phyloP scores from a whole-genome alignment of 2,113 vertebrate genomes.

The Cnemophilus loriae region DNA sequence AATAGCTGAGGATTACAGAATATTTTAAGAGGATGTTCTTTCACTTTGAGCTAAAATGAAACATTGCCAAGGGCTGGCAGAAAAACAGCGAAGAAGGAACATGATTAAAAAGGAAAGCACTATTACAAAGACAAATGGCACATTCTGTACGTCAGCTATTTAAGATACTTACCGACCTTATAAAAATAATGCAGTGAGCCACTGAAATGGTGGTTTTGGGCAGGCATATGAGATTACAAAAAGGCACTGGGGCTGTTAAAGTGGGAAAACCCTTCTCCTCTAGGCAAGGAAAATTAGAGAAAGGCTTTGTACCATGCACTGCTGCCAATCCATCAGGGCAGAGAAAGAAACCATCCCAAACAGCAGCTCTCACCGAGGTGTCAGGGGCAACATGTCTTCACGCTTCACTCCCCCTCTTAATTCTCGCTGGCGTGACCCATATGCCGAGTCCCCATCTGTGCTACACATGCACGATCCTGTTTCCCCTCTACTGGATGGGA shows the following conservation, averaged over 20 bases:
- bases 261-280: not conserved
- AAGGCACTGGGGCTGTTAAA: not conserved
- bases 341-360: not conserved
- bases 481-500: rapidly evolving
- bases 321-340: not conserved
- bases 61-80: conserved; percentile 38
- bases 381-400: not conserved
- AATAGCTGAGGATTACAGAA: conserved; percentile 60
- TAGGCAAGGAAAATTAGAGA: not conserved
- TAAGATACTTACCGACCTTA: not conserved
- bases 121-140: conserved; percentile 49
- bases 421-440: not conserved
- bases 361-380: not conserved
- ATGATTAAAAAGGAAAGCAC: conserved; percentile 47
- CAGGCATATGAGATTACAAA: not conserved
- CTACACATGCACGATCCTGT: rapidly evolving
- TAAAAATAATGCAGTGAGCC: not conserved
- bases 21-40: conserved; percentile 62
- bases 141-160: not conserved
- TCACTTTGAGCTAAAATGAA: conserved; percentile 49
- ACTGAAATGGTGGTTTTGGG: not conserved
- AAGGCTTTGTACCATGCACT: not conserved
- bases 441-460: not conserved
- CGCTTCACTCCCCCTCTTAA: not conserved
- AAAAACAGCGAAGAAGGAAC: conserved; percentile 53